Evolutionary conservation across 2,113 vertebrate genomes (phyloP).

Genomic region (Percina caprodes): DNA sequence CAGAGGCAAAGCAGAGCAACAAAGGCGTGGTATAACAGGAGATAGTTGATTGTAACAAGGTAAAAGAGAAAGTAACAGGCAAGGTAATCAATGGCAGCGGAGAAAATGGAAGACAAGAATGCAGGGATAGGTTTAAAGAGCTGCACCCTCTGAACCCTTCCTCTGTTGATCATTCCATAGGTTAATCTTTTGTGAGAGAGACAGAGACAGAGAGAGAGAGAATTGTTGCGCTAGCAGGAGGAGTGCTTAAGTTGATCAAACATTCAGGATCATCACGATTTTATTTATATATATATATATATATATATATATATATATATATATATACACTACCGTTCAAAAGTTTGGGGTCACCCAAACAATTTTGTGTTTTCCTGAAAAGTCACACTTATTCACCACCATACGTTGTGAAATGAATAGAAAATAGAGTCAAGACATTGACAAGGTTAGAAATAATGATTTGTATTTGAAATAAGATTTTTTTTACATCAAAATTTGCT

Average conservation of each 20-base stretch:
- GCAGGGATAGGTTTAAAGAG: slow-evolving; percentile 63
- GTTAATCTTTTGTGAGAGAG: slow-evolving; percentile 58
- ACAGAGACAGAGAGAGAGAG: neutral
- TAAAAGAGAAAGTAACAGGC: slow-evolving; percentile 65
- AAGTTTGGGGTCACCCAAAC: too few relatives aligned
- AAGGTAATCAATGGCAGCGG: slow-evolving; percentile 48
- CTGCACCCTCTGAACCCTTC: slow-evolving; percentile 62
- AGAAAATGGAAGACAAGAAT: slow-evolving; percentile 60
- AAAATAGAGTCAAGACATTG: too few relatives aligned
- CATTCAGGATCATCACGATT: neutral
- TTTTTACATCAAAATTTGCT: too few relatives aligned
- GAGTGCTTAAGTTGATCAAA: neutral
- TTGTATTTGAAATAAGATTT: too few relatives aligned
- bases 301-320: too few relatives aligned
- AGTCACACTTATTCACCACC: too few relatives aligned
- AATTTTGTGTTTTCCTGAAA: too few relatives aligned
- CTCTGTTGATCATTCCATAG: slow-evolving; percentile 53
- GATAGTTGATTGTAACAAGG: slow-evolving; percentile 40
- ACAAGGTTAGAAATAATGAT: too few relatives aligned
- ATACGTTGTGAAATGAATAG: too few relatives aligned
- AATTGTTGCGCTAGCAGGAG: slow-evolving; percentile 35
- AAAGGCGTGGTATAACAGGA: slow-evolving; percentile 52
- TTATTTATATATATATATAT: too few relatives aligned
- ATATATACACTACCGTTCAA: too few relatives aligned
- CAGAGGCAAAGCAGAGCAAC: slow-evolving; percentile 28